These are phyloP conservation scores for Bubalus kerabau DNA, from an alignment of 2,113 vertebrate species.

Conservation along the genomic window DNA sequence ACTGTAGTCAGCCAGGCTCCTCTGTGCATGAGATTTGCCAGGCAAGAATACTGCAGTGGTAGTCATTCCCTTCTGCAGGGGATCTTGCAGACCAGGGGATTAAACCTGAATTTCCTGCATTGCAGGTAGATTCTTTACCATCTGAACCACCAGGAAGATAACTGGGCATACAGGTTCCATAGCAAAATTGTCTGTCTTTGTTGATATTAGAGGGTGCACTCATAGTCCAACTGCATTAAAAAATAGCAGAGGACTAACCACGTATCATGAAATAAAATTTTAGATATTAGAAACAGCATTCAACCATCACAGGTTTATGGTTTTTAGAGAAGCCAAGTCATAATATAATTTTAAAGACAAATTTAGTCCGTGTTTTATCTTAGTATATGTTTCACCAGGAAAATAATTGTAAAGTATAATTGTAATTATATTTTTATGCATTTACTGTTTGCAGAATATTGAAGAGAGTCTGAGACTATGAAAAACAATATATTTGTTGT, in stretches of 20 bases:
- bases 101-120: not conserved
- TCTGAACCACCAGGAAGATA: not conserved
- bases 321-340: not conserved
- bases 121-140: not conserved
- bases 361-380: not conserved
- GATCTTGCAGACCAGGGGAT: not conserved
- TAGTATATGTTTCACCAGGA: not conserved
- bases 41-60: not conserved
- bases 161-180: not conserved
- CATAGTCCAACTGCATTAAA: not conserved
- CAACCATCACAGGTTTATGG: not conserved
- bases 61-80: not conserved
- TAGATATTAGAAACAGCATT: not conserved
- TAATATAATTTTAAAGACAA: not conserved
- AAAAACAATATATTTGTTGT: not conserved
- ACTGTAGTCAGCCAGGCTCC: not conserved
- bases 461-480: not conserved
- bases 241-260: not conserved
- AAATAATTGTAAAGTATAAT: not conserved
- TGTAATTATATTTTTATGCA: not conserved
- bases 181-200: not conserved
- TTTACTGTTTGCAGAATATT: not conserved
- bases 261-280: not conserved
- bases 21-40: not conserved
- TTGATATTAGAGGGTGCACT: not conserved